phyloP scores from a whole-genome alignment of 64 coral and sea anemone species.

The Cladopsammia gracilis region DNA sequence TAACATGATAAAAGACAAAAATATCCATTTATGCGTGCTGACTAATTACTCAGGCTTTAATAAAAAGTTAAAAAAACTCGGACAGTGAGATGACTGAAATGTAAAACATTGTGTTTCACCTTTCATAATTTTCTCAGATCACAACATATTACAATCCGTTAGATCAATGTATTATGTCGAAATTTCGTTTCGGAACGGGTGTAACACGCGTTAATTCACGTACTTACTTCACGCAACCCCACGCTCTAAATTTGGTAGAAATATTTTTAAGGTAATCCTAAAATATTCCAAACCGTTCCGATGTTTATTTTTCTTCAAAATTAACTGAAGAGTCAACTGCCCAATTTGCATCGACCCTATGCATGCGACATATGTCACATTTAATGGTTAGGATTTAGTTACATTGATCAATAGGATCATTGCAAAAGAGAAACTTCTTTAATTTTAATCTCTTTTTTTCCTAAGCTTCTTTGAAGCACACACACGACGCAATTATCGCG shows the following conservation, averaged over 20 bases:
- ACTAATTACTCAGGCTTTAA: too few species aligned
- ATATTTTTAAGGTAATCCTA: not conserved
- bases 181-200: not conserved
- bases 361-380: not conserved
- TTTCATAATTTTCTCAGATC: too few species aligned
- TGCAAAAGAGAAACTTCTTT: not conserved
- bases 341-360: not conserved
- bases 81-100: too few species aligned
- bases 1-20: too few species aligned
- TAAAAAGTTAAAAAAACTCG: too few species aligned
- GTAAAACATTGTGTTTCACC: too few species aligned
- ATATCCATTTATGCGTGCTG: too few species aligned
- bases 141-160: not conserved
- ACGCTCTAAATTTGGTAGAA: constrained; percentile 7
- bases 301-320: not conserved
- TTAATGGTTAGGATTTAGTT: not conserved
- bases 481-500: not conserved
- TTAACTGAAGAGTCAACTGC: not conserved
- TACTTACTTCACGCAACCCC: not conserved
- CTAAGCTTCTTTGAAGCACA: not conserved
- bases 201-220: not conserved
- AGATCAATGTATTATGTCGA: too few species aligned
- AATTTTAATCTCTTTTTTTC: not conserved
- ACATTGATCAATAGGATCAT: not conserved
- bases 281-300: not conserved